Evolutionary conservation across 2,113 vertebrate species (phyloP).

Genomic region (Pedionomus torquatus): DNA sequence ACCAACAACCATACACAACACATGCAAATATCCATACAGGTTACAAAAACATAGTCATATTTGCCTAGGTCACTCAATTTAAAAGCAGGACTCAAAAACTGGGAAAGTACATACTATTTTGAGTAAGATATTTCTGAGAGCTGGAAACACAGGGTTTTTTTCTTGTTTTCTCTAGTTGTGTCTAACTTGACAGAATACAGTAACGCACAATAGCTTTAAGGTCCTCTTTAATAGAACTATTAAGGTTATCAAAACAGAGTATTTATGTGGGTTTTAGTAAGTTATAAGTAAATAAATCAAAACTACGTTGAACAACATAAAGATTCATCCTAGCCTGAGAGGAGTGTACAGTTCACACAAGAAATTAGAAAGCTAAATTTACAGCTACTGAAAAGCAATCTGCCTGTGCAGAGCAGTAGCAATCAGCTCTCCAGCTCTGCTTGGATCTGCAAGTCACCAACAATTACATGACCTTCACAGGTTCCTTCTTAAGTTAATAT

Average conservation of each 20-base stretch:
- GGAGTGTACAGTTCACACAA: not conserved
- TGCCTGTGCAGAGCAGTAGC: not conserved
- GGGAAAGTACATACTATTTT: not conserved
- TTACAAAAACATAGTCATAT: not conserved
- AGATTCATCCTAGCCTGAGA: not conserved
- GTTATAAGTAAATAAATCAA: not conserved
- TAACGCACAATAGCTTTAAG: not conserved
- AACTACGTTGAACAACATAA: not conserved
- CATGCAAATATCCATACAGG: not conserved
- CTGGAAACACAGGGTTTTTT: not conserved
- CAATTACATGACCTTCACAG: not conserved
- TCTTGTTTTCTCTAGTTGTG: not conserved
- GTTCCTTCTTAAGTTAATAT: not conserved
- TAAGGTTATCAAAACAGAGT: not conserved
- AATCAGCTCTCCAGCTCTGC: not conserved
- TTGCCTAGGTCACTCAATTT: not conserved
- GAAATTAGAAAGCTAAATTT: not conserved
- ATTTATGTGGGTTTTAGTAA: not conserved
- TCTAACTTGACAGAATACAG: not conserved
- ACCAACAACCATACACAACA: not conserved
- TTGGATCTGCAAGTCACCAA: not conserved
- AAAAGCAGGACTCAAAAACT: not conserved
- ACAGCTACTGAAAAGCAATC: not conserved
- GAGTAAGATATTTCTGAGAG: not conserved
- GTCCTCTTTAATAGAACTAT: not conserved